A percentile compares a stretch with the other conserved stretches of the same genome.
phyloP scores from a whole-genome alignment of 2,888 invertebrate species.

The Oscheius sp. region DNA sequence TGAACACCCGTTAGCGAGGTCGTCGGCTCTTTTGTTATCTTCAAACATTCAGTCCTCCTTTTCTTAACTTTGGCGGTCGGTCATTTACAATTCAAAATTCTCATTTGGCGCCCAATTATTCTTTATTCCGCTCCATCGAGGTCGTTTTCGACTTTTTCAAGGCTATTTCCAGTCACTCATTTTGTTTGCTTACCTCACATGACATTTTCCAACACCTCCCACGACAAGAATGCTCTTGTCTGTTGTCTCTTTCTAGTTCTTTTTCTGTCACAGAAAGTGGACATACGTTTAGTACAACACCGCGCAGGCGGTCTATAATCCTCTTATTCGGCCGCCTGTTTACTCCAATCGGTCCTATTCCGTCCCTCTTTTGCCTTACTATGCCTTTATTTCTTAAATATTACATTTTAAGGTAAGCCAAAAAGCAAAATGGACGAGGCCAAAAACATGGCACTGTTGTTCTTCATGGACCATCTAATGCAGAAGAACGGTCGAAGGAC shows the following conservation, averaged over 20 bases:
- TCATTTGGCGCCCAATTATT: not conserved
- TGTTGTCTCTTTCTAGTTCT: constrained; percentile 2
- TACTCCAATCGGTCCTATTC: not conserved
- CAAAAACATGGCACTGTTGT: constrained; percentile 89
- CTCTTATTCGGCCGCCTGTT: constrained; percentile 28
- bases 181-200: constrained; percentile 33
- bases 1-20: not conserved
- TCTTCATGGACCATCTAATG: constrained; percentile 96
- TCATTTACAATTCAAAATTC: constrained; percentile 9
- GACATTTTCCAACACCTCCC: constrained; percentile 21
- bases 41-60: not conserved
- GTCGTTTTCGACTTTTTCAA: constrained; percentile 17
- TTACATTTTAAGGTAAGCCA: constrained; percentile 50
- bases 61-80: not conserved
- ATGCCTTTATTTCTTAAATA: not conserved
- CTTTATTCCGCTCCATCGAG: not conserved
- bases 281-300: constrained; percentile 9
- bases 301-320: constrained; percentile 24
- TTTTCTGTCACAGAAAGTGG: no score
- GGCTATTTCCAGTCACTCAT: not conserved
- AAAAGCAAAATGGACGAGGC: constrained; percentile 66
- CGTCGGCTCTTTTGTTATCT: not conserved
- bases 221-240: constrained; percentile 16
- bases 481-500: constrained; percentile 77
- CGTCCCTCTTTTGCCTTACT: constrained; percentile 21